Evolutionary conservation across 2,797 vertebrate species (phyloP).

Genomic region (Chelon labrosus): DNA sequence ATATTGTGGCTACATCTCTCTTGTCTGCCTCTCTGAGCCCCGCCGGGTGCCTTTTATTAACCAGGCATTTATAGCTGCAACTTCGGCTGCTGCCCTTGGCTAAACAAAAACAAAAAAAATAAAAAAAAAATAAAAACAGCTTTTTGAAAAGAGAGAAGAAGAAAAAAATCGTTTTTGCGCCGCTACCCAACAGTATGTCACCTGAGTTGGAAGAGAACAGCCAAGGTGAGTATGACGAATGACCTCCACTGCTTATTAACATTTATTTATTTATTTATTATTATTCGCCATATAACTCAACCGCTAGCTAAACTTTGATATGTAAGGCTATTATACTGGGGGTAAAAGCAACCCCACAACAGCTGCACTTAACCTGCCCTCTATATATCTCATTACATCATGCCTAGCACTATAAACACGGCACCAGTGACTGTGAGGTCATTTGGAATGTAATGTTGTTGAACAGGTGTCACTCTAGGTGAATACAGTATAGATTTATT

Average conservation of each 20-base stretch:
- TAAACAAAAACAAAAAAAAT: slow-evolving; percentile 6
- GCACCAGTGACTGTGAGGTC: background rate
- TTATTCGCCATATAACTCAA: slow-evolving; percentile 13
- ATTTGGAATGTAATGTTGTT: background rate
- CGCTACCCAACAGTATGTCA: slow-evolving; percentile 75
- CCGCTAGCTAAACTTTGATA: background rate
- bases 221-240: slow-evolving; percentile 76
- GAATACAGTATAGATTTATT: background rate
- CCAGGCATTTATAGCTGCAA: slow-evolving; percentile 44
- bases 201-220: slow-evolving; percentile 83
- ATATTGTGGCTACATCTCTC: slow-evolving; percentile 54
- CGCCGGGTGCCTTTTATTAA: slow-evolving; percentile 40
- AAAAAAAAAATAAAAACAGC: too few species aligned
- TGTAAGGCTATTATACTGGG: slow-evolving; percentile 9
- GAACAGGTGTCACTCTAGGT: slow-evolving; percentile 15
- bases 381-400: slow-evolving; percentile 19
- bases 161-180: slow-evolving; percentile 38
- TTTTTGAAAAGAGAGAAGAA: background rate
- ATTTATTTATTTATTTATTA: background rate
- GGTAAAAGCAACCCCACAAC: background rate
- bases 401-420: slow-evolving; percentile 12
- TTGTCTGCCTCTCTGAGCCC: slow-evolving; percentile 57
- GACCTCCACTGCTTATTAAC: slow-evolving; percentile 15
- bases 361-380: slow-evolving; percentile 11
- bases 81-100: slow-evolving; percentile 39